Conservation (phyloP, 1,140 invertebrate genomes). For the Penaeus chinensis region DNA sequence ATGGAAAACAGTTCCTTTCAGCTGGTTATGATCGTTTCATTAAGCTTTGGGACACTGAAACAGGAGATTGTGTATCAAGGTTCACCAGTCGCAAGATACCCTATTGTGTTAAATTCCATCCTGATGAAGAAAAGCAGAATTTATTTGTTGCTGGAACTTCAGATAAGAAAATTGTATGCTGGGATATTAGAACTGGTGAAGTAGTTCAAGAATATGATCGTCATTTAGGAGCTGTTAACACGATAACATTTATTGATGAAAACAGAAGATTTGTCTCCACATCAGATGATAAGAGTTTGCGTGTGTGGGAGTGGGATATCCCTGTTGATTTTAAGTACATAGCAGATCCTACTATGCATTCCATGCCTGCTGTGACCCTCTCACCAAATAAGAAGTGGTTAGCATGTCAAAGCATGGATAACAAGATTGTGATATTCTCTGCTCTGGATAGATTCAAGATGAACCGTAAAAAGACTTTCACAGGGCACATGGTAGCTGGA, state of each 20-base stretch:
- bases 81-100: constrained; percentile 96
- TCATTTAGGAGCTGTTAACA: constrained; percentile 98
- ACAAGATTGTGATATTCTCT: constrained; percentile 98
- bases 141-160: constrained; percentile 98
- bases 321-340: constrained; percentile 99
- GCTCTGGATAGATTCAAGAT: constrained; percentile 97
- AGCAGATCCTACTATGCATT: constrained; percentile 99
- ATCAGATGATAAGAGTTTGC: constrained; percentile 97
- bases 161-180: constrained; percentile 99
- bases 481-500: constrained; percentile 98
- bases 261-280: constrained; percentile 97
- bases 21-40: constrained; percentile 86
- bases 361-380: constrained; percentile 95
- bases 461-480: constrained; percentile 97
- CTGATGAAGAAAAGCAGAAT: constrained; percentile 96
- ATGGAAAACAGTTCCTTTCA: constrained; percentile 91
- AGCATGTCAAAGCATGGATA: constrained; percentile 99
- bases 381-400: constrained; percentile 99
- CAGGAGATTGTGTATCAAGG: constrained; percentile 88
- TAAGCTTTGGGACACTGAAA: constrained; percentile 99
- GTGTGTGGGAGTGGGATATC: constrained; percentile 99
- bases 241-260: constrained; percentile 99
- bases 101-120: constrained; percentile 98
- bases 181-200: constrained; percentile 94
- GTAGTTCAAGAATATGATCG: constrained; percentile 99